These are phyloP conservation scores for Psix sp. DNA, from an alignment of 1,140 invertebrate species.

Conservation along the genomic window DNA sequence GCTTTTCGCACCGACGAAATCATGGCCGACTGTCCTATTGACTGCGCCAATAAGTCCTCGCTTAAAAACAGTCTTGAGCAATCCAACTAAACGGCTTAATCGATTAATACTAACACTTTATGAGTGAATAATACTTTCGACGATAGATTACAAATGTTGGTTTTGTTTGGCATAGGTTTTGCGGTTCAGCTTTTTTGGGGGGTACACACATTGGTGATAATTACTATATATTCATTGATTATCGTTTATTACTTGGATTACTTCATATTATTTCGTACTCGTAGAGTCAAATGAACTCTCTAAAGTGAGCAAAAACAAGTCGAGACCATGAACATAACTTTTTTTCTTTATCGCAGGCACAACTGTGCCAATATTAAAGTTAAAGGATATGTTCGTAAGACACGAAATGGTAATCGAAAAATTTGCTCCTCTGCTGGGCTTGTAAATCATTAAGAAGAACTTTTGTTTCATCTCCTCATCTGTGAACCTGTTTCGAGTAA, in stretches of 20 bases:
- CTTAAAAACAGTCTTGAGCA: slow-evolving; percentile 46
- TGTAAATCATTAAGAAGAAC: too few species aligned
- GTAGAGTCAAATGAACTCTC: too few species aligned
- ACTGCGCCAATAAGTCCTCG: slow-evolving; percentile 15
- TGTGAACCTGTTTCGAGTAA: too few species aligned
- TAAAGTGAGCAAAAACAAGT: too few species aligned
- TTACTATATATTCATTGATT: too few species aligned
- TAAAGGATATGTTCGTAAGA: slow-evolving; percentile 54
- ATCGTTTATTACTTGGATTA: too few species aligned
- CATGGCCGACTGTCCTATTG: slow-evolving; percentile 5
- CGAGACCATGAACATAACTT: too few species aligned
- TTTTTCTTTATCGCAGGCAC: too few species aligned
- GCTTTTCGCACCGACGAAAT: slow-evolving; percentile 12
- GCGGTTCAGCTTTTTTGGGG: background rate
- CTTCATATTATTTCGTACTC: too few species aligned
- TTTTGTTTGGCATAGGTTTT: slow-evolving; percentile 20
- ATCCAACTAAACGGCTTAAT: slow-evolving; percentile 34
- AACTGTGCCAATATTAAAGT: slow-evolving; percentile 24
- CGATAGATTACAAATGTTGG: slow-evolving; percentile 15
- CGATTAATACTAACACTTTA: slow-evolving; percentile 36
- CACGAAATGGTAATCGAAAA: slow-evolving; percentile 48
- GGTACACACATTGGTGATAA: too few species aligned
- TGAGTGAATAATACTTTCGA: slow-evolving; percentile 42
- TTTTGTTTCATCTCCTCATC: too few species aligned
- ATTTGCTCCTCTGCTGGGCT: slow-evolving; percentile 2